Conservation (phyloP, 2,888 invertebrate genomes). For the Caenorhabditis sp. region DNA sequence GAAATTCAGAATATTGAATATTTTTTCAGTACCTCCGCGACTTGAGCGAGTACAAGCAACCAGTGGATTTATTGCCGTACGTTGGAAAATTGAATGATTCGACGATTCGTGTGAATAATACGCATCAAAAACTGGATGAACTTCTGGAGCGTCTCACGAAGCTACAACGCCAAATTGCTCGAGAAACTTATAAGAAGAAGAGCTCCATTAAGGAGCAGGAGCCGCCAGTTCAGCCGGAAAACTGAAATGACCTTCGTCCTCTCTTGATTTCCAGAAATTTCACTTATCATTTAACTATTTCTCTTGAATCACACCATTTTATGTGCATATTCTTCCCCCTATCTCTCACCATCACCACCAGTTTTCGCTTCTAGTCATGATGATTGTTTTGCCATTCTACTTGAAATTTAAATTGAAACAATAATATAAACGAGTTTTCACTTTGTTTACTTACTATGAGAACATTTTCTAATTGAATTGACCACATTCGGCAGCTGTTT, state of each 20-base stretch:
- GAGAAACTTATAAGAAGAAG: constrained; percentile 71
- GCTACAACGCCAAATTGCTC: constrained; percentile 73
- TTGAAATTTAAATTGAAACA: no score
- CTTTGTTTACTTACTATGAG: background rate
- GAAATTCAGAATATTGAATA: no score
- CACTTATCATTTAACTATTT: constrained; percentile 25
- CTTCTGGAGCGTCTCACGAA: constrained; percentile 70
- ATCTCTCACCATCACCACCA: background rate
- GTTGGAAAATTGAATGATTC: constrained; percentile 69
- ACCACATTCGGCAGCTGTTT: constrained; percentile 29
- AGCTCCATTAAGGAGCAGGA: constrained; percentile 58
- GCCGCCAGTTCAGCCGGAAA: constrained; percentile 58
- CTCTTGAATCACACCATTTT: constrained; percentile 36
- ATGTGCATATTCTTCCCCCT: constrained; percentile 30
- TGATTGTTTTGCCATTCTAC: constrained; percentile 17
- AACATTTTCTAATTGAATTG: constrained; percentile 7
- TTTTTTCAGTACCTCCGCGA: constrained; percentile 71
- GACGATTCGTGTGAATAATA: constrained; percentile 63
- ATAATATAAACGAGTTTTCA: constrained; percentile 39
- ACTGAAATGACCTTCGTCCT: constrained; percentile 46
- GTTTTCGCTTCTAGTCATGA: constrained; percentile 40
- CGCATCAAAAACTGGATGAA: constrained; percentile 60
- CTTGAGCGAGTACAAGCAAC: constrained; percentile 66
- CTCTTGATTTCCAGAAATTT: constrained; percentile 4
- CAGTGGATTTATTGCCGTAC: constrained; percentile 67